Evolutionary conservation across 2,888 invertebrate species (phyloP).

Genomic region (Tryphoninae sp.): DNA sequence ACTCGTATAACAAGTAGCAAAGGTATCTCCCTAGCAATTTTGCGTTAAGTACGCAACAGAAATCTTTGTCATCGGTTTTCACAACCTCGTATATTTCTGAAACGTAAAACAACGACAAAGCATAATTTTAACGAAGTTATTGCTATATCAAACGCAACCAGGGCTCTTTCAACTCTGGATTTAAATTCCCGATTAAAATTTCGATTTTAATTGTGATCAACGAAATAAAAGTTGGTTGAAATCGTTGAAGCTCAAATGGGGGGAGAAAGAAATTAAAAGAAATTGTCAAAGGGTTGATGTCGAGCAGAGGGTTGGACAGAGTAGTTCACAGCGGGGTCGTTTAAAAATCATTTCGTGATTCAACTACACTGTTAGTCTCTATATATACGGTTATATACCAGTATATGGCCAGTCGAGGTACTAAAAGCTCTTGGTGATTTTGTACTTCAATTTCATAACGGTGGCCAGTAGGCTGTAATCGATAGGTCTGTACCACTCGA

Average conservation of each 20-base stretch:
- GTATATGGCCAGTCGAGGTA: slow-evolving; percentile 50
- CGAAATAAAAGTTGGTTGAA: slow-evolving; percentile 36
- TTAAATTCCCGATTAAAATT: slow-evolving; percentile 33
- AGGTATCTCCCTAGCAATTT: slow-evolving; percentile 69
- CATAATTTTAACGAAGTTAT: not conserved
- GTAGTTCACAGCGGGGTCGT: slow-evolving; percentile 43
- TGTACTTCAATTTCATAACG: slow-evolving; percentile 70
- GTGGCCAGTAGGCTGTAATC: slow-evolving; percentile 43
- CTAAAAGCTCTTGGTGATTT: slow-evolving; percentile 71
- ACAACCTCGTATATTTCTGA: not conserved
- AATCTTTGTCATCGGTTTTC: slow-evolving; percentile 66
- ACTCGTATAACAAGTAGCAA: not conserved
- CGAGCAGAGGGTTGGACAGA: not conserved
- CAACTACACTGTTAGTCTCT: not conserved
- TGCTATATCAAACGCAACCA: not conserved
- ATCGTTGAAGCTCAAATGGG: slow-evolving; percentile 39
- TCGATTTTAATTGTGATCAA: slow-evolving; percentile 32
- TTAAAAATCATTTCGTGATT: slow-evolving; percentile 48
- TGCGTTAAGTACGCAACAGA: slow-evolving; percentile 71
- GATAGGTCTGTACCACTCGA: slow-evolving; percentile 52
- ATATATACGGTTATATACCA: slow-evolving; percentile 25
- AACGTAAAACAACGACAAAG: not conserved
- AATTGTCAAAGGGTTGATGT: not conserved
- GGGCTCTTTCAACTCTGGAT: not conserved
- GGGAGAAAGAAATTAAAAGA: slow-evolving; percentile 24